Conservation (phyloP, 2,113 vertebrate genomes). For the Harpagus bidentatus region DNA sequence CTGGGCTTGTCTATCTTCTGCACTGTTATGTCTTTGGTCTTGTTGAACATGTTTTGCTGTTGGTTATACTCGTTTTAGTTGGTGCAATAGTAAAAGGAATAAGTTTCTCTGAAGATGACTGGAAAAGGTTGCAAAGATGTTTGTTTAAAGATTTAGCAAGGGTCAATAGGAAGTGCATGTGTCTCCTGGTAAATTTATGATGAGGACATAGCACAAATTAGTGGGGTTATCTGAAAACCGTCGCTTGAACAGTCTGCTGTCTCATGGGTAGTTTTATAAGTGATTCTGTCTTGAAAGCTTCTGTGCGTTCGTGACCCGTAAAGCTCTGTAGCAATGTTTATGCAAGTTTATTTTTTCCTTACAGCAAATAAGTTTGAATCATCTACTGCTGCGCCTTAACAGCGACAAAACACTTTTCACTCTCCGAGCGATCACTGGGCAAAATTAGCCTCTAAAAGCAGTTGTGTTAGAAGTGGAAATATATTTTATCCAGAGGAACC, state of each 20-base stretch:
- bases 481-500: neutral
- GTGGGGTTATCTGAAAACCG: neutral
- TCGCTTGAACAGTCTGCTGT: neutral
- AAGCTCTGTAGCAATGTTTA: neutral
- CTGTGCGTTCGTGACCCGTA: neutral
- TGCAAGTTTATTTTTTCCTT: neutral
- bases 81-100: neutral
- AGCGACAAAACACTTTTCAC: neutral
- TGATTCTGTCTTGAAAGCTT: neutral
- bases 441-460: neutral
- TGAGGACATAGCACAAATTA: neutral
- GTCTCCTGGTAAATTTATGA: neutral
- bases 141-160: slow-evolving; percentile 20
- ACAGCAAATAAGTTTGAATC: neutral
- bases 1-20: neutral
- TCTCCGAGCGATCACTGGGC: neutral
- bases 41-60: slow-evolving; percentile 11
- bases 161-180: neutral
- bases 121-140: neutral
- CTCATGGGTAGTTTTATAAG: neutral
- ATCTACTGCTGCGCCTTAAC: neutral
- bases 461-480: neutral
- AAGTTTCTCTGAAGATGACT: neutral
- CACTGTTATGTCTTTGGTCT: neutral
- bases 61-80: neutral